Base-by-base conservation (phyloP, 2,888 invertebrate species). In the Rutpela maculata region DNA sequence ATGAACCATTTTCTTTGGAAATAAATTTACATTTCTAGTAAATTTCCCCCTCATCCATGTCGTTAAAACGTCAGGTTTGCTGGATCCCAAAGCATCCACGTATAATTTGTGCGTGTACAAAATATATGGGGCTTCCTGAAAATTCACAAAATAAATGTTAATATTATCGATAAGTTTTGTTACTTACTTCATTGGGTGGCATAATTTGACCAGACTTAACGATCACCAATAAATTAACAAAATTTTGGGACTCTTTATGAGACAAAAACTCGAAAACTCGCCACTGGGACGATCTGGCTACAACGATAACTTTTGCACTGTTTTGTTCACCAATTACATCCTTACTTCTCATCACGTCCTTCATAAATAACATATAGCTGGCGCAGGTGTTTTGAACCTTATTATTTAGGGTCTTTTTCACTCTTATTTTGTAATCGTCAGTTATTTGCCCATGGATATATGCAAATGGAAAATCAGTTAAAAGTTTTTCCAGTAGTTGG, bases 31-130 rank as follows among this genome's bases (percentile, higher is more conserved):
- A 26, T 92, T 88, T 78, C 93, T 91, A 1, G 95, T 93, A 78
- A 93, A 92, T 66, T 90, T 92, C 38, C 92, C 92, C 65, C 92
- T 92, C 1, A 92, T 89, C 95, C 95, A 96, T 38, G 95, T 94
- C 22, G 93, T 94, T 11, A 96, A 84, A 0, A 96, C 93, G 22
- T 92, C 86, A 0, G 95, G 93, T 66, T 89, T 89, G 85, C 95
- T 95, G 0, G 94, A 92, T 31, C 95, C 95, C 82, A 95, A 89
- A 2, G 95, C 95, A 88, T 95, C 95, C 0, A 92, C 91, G 86
- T 93, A 95, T 57, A 96, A 88, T 81, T 92, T 92, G 86, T 96
- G 95, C 0, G 95, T 95, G 86, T 95, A 95, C 68, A 96, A 88
- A 81, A 95, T 93, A 86, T 92, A 95, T 15, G 95, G 93, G 0